Conservation (phyloP, 2,888 invertebrate genomes). For the Odontocolon sp. region DNA sequence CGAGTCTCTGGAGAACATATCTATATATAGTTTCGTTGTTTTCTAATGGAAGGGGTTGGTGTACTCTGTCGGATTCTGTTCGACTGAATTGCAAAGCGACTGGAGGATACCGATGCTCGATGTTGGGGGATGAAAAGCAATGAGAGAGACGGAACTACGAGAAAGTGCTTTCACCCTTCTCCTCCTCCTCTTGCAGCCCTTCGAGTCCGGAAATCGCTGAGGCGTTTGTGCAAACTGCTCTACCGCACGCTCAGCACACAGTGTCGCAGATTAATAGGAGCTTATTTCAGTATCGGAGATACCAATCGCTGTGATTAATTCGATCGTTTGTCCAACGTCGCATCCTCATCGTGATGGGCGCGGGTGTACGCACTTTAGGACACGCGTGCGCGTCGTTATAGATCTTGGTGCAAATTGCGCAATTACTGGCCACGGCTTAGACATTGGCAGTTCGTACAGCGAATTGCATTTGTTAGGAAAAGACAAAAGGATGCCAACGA, state of each 20-base stretch:
- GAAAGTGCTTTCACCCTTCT: constrained; percentile 28
- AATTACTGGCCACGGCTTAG: no score
- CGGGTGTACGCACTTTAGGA: constrained; percentile 29
- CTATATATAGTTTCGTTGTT: constrained; percentile 23
- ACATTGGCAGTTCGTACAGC: no score
- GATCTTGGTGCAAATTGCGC: no score
- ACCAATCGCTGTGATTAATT: constrained; percentile 72
- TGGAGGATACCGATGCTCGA: not conserved
- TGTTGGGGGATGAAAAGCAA: not conserved
- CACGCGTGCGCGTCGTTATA: no score
- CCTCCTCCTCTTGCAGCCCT: not conserved
- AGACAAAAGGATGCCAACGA: no score
- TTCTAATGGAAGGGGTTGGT: constrained; percentile 22
- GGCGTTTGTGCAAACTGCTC: constrained; percentile 35
- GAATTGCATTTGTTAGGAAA: no score
- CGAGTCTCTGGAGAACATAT: constrained; percentile 35
- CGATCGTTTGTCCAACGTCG: constrained; percentile 69
- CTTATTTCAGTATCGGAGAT: constrained; percentile 68
- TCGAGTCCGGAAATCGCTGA: constrained; percentile 42
- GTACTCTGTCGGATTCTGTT: constrained; percentile 16
- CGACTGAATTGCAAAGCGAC: not conserved
- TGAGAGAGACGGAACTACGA: constrained; percentile 17
- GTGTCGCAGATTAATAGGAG: constrained; percentile 58
- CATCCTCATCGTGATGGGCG: constrained; percentile 29
- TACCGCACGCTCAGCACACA: constrained; percentile 49